phyloP scores from a whole-genome alignment of 2,113 vertebrate species.

The Delphinus delphis region DNA sequence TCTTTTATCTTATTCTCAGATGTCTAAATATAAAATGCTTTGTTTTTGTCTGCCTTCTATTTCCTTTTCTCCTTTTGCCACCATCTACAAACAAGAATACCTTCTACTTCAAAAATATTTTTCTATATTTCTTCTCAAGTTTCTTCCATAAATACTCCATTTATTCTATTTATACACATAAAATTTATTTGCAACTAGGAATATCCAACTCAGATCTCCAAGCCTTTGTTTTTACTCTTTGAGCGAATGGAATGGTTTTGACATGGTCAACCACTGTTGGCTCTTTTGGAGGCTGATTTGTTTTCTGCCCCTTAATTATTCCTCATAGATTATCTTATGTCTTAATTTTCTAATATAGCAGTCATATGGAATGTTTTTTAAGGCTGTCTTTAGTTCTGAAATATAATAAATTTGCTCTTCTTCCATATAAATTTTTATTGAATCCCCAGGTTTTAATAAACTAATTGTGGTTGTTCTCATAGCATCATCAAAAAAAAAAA shows the following conservation, averaged over 20 bases:
- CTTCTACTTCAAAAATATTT: background rate
- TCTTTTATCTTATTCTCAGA: background rate
- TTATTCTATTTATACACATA: background rate
- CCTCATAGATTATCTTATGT: background rate
- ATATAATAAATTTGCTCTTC: background rate
- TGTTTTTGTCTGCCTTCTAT: background rate
- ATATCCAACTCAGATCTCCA: background rate
- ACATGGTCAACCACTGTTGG: background rate
- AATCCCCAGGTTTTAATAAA: constrained; percentile 46
- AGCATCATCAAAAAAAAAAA: constrained; percentile 31
- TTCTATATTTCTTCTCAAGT: background rate
- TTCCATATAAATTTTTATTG: background rate
- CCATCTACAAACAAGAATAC: background rate
- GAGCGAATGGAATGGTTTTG: background rate
- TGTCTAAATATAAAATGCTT: background rate
- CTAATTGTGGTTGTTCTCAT: constrained; percentile 45
- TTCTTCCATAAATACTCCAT: too few relatives aligned
- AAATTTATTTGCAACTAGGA: background rate
- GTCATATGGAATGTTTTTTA: background rate
- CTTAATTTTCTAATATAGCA: constrained; percentile 1
- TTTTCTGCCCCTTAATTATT: background rate
- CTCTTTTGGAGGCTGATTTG: background rate
- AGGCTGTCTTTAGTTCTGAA: background rate
- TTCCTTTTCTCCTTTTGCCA: background rate
- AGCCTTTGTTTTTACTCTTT: constrained; percentile 16